These are phyloP conservation scores for Palythoa grandis DNA, from an alignment of 92 coral and sea anemone species.

Conservation along the genomic window DNA sequence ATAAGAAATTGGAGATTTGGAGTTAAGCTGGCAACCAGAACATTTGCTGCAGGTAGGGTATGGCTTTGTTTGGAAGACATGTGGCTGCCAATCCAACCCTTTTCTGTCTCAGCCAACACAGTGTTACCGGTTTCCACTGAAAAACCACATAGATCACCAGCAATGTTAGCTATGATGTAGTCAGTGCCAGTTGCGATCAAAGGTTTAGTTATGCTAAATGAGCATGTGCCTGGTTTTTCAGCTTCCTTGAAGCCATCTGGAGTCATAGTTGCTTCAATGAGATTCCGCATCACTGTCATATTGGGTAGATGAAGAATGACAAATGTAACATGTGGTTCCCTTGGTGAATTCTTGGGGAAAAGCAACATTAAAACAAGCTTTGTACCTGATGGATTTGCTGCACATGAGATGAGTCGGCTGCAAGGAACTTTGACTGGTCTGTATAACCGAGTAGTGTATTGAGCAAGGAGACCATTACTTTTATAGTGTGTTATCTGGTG, in stretches of 20 bases:
- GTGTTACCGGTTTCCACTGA: slow-evolving; percentile 84
- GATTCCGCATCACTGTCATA: slow-evolving; percentile 60
- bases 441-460: slow-evolving; percentile 66
- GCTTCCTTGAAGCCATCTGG: slow-evolving; percentile 55
- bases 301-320: slow-evolving; percentile 60
- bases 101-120: slow-evolving; percentile 67
- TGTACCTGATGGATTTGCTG: slow-evolving; percentile 61
- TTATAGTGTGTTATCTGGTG: slow-evolving; percentile 62
- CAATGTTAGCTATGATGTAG: slow-evolving; percentile 68
- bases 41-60: slow-evolving; percentile 54
- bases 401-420: slow-evolving; percentile 63
- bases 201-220: slow-evolving; percentile 66
- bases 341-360: slow-evolving; percentile 69
- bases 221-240: slow-evolving; percentile 42
- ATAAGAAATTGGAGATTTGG: slow-evolving; percentile 56
- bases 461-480: slow-evolving; percentile 59
- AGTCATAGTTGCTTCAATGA: slow-evolving; percentile 44
- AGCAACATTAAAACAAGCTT: slow-evolving; percentile 69
- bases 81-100: slow-evolving; percentile 77
- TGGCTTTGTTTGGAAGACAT: slow-evolving; percentile 61
- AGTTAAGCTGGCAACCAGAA: slow-evolving; percentile 64
- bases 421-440: slow-evolving; percentile 66
- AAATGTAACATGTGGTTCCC: slow-evolving; percentile 60
- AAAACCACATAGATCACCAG: slow-evolving; percentile 63
- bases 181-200: slow-evolving; percentile 74